Evolutionary conservation across 1,140 invertebrate species (phyloP), one percentile per base, ranked within the genome.

Genomic region (Harpegnathos saltator): DNA sequence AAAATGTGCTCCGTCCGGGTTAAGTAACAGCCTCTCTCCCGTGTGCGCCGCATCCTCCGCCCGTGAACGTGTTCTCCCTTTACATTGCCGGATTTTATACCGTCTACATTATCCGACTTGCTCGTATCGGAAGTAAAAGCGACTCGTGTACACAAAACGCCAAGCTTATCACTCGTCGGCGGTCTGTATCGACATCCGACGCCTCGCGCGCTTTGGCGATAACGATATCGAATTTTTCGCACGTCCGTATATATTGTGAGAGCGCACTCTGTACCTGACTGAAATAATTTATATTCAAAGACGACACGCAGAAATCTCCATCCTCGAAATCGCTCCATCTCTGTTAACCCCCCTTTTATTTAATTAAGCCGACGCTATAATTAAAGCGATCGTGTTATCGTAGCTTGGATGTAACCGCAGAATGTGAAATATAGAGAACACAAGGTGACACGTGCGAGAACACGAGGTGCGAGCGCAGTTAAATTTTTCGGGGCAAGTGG

Each of bases 71-170:
- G 24, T 54, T 80, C 7, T 71, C 52, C 58, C n/a, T 29, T 48
- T 58, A 71, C 48, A 38, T 58, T 68, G 24, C 75, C 69, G 15
- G 65, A 80, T 80, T 80, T 69, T 80, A 80, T 58, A 71, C 44
- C 52, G 19, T 19, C 17, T 38, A 33, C 15, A n/a, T 63, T 63
- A 63, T 22, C 15, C 22, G 1, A 56, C 22, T 80, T 71, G 58
- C 63, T 69, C 22, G 33, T 22, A 71, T 54, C 75, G 66, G 44
- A 24, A 19, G 33, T 14, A 80, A 66, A 77, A 22, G 38, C 29
- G n/a, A 2, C 50, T 29, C 3, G 38, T 50, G 12, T 15, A n/a
- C 22, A 4, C 17, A 14, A 33, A 62, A 26, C 59, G 15, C 2
- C 50, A 24, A 38, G 14, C n/a, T 77, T 54, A 68, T 68, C 11